A percentile compares a stretch with the other conserved stretches of the same genome.
Conservation (phyloP, 1,140 invertebrate genomes). For the Aradophagus sp. region DNA sequence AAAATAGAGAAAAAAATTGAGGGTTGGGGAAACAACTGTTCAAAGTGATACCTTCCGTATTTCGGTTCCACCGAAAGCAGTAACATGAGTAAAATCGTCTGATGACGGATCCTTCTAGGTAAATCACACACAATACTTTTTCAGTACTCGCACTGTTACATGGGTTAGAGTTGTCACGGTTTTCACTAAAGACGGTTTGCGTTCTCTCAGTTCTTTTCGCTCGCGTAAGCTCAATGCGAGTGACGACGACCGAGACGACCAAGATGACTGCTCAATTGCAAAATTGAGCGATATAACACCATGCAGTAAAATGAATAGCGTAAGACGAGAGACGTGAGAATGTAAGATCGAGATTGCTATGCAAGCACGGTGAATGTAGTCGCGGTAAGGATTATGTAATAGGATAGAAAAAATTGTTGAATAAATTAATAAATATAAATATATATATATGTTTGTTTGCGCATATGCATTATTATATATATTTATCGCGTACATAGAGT, state of each 20-base stretch:
- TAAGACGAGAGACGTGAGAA: constrained; percentile 65
- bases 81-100: constrained; percentile 38
- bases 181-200: constrained; percentile 34
- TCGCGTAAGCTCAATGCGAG: constrained; percentile 47
- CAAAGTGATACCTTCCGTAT: constrained; percentile 52
- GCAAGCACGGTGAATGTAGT: constrained; percentile 65
- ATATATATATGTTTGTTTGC: constrained; percentile 6
- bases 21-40: constrained; percentile 33
- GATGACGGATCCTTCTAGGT: constrained; percentile 49
- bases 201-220: constrained; percentile 51
- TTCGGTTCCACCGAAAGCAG: constrained; percentile 52
- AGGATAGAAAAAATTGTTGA: constrained; percentile 52
- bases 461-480: too few relatives aligned
- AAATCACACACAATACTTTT: constrained; percentile 51
- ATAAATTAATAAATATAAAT: constrained; percentile 28
- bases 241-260: constrained; percentile 49
- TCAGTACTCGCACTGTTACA: constrained; percentile 35
- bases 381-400: constrained; percentile 62
- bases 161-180: constrained; percentile 25
- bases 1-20: too few relatives aligned
- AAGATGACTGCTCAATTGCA: constrained; percentile 48
- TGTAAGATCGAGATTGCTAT: constrained; percentile 66
- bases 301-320: constrained; percentile 65
- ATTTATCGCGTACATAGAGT: constrained; percentile 22
- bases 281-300: constrained; percentile 60